A percentile compares a stretch with the other conserved stretches of the same genome.
Evolutionary conservation across 2,888 invertebrate species (phyloP).

Genomic region (Ormyrus pomaceus): DNA sequence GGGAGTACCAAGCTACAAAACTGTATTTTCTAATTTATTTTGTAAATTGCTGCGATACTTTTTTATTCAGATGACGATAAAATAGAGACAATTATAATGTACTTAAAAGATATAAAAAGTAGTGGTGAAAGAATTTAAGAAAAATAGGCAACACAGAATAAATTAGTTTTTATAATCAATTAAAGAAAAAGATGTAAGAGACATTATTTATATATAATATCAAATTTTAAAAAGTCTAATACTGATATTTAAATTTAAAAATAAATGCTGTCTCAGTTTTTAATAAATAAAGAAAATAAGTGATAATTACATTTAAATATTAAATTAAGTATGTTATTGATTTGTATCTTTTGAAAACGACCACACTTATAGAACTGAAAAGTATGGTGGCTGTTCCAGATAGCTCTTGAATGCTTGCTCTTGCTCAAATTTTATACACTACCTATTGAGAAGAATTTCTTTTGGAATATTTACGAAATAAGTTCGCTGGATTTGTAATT

Average conservation of each 20-base stretch:
- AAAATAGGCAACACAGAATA: background rate
- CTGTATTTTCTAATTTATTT: constrained; percentile 28
- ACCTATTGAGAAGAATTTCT: background rate
- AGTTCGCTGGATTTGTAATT: no score
- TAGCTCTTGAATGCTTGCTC: background rate
- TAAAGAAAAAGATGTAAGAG: background rate
- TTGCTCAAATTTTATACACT: background rate
- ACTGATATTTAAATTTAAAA: no score
- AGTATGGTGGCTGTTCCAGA: constrained; percentile 25
- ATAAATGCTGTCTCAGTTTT: no score
- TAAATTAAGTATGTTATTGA: background rate
- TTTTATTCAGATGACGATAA: constrained; percentile 21
- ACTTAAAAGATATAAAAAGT: constrained; percentile 2
- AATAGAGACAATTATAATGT: background rate
- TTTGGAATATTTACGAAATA: no score
- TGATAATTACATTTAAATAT: no score
- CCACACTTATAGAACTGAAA: constrained; percentile 17
- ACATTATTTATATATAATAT: no score
- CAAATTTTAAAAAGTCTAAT: no score
- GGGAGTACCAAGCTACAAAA: constrained; percentile 54
- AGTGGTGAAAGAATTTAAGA: background rate
- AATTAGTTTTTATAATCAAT: background rate
- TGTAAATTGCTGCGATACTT: constrained; percentile 3
- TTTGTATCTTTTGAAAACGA: constrained; percentile 27
- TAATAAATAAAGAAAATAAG: no score